Base-by-base conservation (phyloP, 2,888 invertebrate genomes). In the Agrochola macilenta region DNA sequence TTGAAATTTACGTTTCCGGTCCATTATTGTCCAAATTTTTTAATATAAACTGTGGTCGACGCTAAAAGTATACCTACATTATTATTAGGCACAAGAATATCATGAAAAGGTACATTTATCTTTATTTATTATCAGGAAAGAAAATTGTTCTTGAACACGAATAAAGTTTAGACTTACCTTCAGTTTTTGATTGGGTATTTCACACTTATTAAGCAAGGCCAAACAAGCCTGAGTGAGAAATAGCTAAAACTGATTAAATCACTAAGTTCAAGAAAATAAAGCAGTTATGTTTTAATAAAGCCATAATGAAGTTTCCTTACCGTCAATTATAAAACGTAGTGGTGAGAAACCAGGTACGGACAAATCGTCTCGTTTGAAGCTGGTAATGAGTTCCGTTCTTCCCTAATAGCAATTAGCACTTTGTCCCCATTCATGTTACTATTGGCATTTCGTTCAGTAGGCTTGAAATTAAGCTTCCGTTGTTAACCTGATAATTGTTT, bases 161-260 rank as follows among this genome's bases (percentile, higher is more conserved):
- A 46, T 46, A 12, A 20, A 43, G 12, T 17, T 35, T 46, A 9
- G 49, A 14, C 20, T 54, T 14, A 54, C 9, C 23, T 54, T 61
- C 20, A 64, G 49, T 63, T 26, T 46, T 65, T 30, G 54, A 63
- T 66, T 57, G 30, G 30, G n/a, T 61, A 52, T 82, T 81, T 66
- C 60, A 75, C 49, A 61, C 30, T 39, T 39, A 20, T 35, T 39
- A 54, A 54, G 46, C 52, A 69, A 81, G 26, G 4, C 26, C 58
- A 35, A 52, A 35, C 4, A 35, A 26, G n/a, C 61, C 7, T 11
- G 14, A 43, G 23, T 23, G 7, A 46, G 17, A 70, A 30, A 46
- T 35, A 54, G 43, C n/a, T 39, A 35, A 57, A 49, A 64, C 54
- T 79, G 17, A 35, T 79, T 11, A 23, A 17, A 43, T 65, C 4